phyloP scores from a whole-genome alignment of 2,797 vertebrate species.

The Eulemur mongoz region DNA sequence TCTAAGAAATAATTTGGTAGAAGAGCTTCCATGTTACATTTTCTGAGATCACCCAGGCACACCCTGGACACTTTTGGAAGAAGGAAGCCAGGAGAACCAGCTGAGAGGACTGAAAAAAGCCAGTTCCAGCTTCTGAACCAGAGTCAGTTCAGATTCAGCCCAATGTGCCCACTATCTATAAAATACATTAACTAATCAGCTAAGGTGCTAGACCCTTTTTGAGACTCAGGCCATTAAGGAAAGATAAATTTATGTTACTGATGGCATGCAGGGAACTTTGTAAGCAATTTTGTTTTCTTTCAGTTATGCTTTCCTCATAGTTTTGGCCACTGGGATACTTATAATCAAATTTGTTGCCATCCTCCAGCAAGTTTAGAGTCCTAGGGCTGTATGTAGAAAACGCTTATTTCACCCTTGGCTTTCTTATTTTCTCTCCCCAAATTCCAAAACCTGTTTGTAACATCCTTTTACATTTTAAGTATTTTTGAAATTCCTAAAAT shows the following conservation, averaged over 20 bases:
- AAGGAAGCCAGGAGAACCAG: neutral
- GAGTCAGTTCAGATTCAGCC: neutral
- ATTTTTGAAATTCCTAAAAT: neutral
- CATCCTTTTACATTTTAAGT: neutral
- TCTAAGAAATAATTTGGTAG: neutral
- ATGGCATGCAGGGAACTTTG: neutral
- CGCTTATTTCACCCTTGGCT: neutral
- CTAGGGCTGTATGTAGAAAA: neutral
- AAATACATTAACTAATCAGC: neutral
- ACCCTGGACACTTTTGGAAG: neutral
- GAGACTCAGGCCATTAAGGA: neutral
- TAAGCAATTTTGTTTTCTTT: neutral
- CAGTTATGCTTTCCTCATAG: neutral
- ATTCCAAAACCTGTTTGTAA: neutral
- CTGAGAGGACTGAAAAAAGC: neutral
- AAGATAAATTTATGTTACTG: neutral
- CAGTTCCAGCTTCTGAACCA: neutral
- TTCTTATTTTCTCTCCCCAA: neutral
- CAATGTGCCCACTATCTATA: neutral
- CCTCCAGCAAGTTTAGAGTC: neutral
- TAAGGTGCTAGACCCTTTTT: neutral
- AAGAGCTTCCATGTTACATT: neutral
- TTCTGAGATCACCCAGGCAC: neutral
- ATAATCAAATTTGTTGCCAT: neutral
- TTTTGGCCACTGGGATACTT: neutral